Percentiles rank a stretch among this genome's conserved stretches.
phyloP scores from a whole-genome alignment of 2,113 vertebrate species.

The Charina bottae region DNA sequence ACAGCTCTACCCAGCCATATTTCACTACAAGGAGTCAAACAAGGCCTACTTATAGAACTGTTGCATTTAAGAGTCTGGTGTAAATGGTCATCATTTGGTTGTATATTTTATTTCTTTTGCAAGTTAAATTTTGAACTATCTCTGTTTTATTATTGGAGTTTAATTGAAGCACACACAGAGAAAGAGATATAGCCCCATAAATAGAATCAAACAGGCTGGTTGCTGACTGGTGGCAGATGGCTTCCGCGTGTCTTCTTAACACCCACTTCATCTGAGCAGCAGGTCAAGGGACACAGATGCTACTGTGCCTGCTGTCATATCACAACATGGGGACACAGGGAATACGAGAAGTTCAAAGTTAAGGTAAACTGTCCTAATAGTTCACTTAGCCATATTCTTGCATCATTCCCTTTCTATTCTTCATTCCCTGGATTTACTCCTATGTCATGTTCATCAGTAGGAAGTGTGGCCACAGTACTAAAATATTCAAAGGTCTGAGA shows the following conservation, averaged over 20 bases:
- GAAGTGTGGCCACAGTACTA: background rate
- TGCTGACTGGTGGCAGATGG: slow-evolving; percentile 2
- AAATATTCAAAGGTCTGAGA: background rate
- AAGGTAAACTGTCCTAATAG: background rate
- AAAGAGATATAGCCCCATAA: background rate
- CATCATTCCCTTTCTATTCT: background rate
- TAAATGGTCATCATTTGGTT: background rate
- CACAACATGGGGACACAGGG: background rate
- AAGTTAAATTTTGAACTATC: background rate
- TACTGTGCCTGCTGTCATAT: background rate
- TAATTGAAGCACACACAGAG: background rate
- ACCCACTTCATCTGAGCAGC: slow-evolving; percentile 2
- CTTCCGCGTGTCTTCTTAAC: slow-evolving; percentile 5
- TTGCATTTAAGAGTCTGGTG: background rate
- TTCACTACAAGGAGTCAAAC: background rate
- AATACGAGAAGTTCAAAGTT: background rate
- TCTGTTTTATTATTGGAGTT: background rate
- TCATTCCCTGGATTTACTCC: background rate
- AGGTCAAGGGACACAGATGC: slow-evolving; percentile 11
- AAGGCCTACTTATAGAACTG: background rate
- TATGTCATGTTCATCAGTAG: background rate
- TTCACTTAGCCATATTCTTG: background rate
- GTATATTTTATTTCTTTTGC: background rate
- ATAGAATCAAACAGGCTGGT: slow-evolving; percentile 13
- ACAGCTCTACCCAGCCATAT: background rate